Percentiles rank a stretch among this genome's conserved stretches.
These are phyloP conservation scores for Gambusia affinis DNA, from an alignment of 2,113 vertebrate genomes.

Conservation along the genomic window DNA sequence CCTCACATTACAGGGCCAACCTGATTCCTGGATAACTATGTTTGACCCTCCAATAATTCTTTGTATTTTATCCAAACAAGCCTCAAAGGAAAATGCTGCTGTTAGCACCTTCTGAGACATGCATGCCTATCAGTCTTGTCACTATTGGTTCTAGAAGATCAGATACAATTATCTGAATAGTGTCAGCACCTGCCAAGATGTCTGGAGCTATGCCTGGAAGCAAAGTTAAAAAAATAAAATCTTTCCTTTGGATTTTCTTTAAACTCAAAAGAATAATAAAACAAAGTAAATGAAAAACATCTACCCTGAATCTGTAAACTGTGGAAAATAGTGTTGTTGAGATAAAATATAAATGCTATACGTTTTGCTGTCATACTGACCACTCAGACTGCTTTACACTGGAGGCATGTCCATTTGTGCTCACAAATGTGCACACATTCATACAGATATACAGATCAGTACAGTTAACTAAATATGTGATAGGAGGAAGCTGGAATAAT, in stretches of 20 bases:
- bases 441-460: no score
- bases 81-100: not conserved
- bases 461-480: no score
- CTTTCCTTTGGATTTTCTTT: slow-evolving; percentile 14
- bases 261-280: not conserved
- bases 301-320: no score
- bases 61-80: not conserved
- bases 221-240: slow-evolving; percentile 19
- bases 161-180: not conserved
- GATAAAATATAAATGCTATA: not conserved
- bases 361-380: not conserved
- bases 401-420: no score
- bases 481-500: no score
- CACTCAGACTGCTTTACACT: no score
- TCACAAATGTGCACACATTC: no score
- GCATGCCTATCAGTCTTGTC: not conserved
- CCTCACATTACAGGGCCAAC: not conserved
- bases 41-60: not conserved
- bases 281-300: not conserved
- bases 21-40: not conserved
- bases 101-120: not conserved
- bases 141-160: not conserved
- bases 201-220: slow-evolving; percentile 29
- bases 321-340: not conserved
- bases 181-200: slow-evolving; percentile 10